phyloP scores from a whole-genome alignment of 2,113 vertebrate genomes.

The Donacobius atricapilla region DNA sequence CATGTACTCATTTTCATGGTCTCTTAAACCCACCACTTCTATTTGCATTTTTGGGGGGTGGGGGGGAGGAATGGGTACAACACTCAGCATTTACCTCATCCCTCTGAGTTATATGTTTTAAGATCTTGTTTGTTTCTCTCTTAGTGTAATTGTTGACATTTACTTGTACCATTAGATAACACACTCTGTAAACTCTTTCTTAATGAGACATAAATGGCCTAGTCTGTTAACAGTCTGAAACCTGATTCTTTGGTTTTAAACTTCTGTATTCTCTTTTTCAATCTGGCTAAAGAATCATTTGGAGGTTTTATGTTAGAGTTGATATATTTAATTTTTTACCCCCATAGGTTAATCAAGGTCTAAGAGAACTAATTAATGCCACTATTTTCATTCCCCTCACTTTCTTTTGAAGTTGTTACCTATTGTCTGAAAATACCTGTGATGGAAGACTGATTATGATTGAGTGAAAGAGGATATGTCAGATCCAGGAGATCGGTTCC shows the following conservation, averaged over 20 bases:
- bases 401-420: background rate
- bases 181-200: background rate
- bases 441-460: background rate
- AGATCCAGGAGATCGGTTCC: background rate
- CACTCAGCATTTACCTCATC: background rate
- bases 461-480: background rate
- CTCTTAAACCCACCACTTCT: background rate
- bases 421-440: background rate
- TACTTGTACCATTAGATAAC: background rate
- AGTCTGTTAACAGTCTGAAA: background rate
- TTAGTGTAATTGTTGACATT: background rate
- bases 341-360: background rate
- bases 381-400: background rate
- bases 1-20: background rate
- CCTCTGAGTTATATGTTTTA: background rate
- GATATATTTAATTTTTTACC: background rate
- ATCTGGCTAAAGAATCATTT: background rate
- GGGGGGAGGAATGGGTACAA: rapidly evolving
- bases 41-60: rapidly evolving
- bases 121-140: background rate
- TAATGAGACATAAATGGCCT: background rate
- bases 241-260: background rate
- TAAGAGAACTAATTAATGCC: background rate
- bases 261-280: background rate
- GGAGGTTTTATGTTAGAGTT: background rate